Conservation (phyloP, 2,888 invertebrate species). For the Erebia aethiops region DNA sequence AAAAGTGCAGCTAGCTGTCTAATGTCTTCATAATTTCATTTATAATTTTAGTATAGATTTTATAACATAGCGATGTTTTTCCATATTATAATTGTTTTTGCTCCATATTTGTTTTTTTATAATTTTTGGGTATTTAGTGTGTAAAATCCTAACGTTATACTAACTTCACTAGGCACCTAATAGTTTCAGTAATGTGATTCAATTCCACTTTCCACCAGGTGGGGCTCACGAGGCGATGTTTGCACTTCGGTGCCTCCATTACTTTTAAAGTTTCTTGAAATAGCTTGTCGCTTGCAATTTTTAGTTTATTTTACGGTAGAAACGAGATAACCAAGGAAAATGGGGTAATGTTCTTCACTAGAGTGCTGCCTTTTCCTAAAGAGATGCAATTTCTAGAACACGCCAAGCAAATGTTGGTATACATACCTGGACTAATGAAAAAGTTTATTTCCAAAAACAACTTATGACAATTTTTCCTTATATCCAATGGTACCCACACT, state of each 20-base stretch:
- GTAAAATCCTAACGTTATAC: slow-evolving; percentile 4
- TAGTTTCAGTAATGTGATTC: slow-evolving; percentile 53
- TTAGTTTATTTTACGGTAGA: slow-evolving; percentile 12
- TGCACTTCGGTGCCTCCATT: slow-evolving; percentile 49
- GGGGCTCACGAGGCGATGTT: slow-evolving; percentile 46
- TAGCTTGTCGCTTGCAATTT: slow-evolving; percentile 25
- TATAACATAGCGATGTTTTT: too few species aligned
- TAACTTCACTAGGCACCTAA: slow-evolving; percentile 34
- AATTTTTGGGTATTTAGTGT: background rate
- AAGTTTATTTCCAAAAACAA: too few species aligned
- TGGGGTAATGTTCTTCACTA: slow-evolving; percentile 2
- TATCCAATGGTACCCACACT: too few species aligned
- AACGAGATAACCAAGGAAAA: slow-evolving; percentile 18
- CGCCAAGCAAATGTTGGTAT: background rate
- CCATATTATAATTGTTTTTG: too few species aligned
- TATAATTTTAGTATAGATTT: too few species aligned
- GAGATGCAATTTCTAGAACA: background rate
- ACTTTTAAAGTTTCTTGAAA: slow-evolving; percentile 29
- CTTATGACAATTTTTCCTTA: too few species aligned
- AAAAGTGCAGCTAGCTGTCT: too few species aligned
- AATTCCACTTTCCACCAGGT: slow-evolving; percentile 48
- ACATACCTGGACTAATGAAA: background rate
- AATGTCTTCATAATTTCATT: too few species aligned
- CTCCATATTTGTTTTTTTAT: too few species aligned
- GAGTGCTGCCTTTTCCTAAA: background rate